Conservation (phyloP, 2,888 invertebrate species). For the Craniophora ligustri region DNA sequence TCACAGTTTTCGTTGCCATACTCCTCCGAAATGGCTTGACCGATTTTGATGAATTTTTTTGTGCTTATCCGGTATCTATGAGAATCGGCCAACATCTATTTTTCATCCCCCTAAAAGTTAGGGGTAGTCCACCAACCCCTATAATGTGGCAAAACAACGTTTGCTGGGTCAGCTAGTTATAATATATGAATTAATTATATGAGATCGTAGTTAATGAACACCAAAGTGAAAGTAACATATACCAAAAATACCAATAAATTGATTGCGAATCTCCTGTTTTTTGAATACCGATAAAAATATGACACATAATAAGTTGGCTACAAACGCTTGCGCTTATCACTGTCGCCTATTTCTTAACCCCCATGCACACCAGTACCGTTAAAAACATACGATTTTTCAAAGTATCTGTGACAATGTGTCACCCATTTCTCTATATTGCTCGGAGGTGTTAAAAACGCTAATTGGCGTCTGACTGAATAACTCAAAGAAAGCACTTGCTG, state of each 20-base stretch:
- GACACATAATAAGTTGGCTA: not conserved
- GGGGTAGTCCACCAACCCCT: too few species aligned
- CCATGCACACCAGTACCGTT: conserved; percentile 54
- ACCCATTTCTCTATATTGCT: conserved; percentile 68
- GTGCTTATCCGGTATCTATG: too few species aligned
- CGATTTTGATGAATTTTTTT: too few species aligned
- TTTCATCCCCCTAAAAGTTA: too few species aligned
- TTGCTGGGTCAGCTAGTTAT: too few species aligned
- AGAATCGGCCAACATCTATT: too few species aligned
- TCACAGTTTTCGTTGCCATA: too few species aligned
- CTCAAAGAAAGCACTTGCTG: conserved; percentile 65
- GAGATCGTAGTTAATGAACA: too few species aligned
- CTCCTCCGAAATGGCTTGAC: too few species aligned
- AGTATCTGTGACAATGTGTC: conserved; percentile 67
- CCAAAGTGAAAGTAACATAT: too few species aligned
- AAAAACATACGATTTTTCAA: conserved; percentile 48
- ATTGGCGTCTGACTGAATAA: conserved; percentile 68
- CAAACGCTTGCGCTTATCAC: conserved; percentile 6
- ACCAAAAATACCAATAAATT: not conserved
- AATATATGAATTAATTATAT: too few species aligned
- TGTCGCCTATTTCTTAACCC: conserved; percentile 34
- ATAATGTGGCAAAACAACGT: too few species aligned
- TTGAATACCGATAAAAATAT: not conserved
- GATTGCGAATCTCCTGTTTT: not conserved
- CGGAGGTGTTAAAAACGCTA: conserved; percentile 78